Percentiles rank a stretch among this genome's conserved stretches.
These are phyloP conservation scores for Chrysaora quinquecirrha DNA, from an alignment of 30 jellyfish, hydroid and myxozoan species.

Conservation along the genomic window DNA sequence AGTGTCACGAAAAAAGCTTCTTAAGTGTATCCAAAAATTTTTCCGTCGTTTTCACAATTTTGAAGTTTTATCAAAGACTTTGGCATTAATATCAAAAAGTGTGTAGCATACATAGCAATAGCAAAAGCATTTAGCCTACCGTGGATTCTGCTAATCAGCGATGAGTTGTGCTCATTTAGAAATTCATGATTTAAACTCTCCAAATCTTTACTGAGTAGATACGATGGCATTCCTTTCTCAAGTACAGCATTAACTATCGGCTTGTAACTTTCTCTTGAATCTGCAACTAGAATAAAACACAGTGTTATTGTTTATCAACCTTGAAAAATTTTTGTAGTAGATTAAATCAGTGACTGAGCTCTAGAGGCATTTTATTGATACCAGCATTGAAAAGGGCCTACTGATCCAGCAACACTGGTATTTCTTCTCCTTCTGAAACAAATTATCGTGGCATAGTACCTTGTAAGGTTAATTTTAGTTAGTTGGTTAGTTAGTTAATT, in stretches of 20 bases:
- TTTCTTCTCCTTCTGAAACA: not conserved
- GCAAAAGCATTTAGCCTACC: constrained; percentile 52
- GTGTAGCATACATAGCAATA: not conserved
- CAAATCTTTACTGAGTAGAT: constrained; percentile 51
- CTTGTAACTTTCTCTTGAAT: constrained; percentile 44
- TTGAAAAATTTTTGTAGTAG: no score
- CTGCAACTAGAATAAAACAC: constrained; percentile 41
- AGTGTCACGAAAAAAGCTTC: not conserved
- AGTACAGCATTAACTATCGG: constrained; percentile 70
- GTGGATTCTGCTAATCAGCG: constrained; percentile 67
- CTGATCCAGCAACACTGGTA: not conserved
- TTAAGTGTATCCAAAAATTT: not conserved
- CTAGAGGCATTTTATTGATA: not conserved
- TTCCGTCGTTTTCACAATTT: not conserved
- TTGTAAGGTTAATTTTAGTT: no score
- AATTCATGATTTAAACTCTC: constrained; percentile 38
- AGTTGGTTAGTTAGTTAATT: no score
- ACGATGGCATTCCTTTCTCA: constrained; percentile 67
- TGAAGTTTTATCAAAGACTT: no score
- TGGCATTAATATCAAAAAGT: not conserved
- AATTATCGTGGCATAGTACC: not conserved
- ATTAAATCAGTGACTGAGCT: not conserved
- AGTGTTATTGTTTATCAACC: not conserved
- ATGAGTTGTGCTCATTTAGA: constrained; percentile 38
- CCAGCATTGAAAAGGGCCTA: not conserved